Evolutionary conservation across 2,797 vertebrate species (phyloP).

Genomic region (Caiman crocodilus): DNA sequence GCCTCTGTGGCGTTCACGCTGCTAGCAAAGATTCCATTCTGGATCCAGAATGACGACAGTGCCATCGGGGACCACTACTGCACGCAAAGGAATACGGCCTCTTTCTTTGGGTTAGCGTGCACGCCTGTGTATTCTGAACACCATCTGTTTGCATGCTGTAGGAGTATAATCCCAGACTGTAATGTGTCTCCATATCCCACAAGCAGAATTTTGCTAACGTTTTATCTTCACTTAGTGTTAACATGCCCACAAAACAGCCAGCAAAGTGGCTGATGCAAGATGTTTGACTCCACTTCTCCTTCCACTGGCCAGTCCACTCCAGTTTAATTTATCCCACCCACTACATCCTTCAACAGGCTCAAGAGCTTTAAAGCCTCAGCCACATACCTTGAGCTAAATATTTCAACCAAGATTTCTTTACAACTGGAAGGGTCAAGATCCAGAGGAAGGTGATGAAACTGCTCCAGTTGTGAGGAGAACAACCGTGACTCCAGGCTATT

Average conservation of each 20-base stretch:
- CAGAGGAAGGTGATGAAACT: neutral
- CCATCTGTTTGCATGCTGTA: neutral
- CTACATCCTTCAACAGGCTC: neutral
- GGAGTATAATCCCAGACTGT: neutral
- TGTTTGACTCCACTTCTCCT: neutral
- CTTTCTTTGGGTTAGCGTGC: neutral
- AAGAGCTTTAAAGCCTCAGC: neutral
- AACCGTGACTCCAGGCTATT: neutral
- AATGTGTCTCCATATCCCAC: neutral
- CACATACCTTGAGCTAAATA: fast-evolving
- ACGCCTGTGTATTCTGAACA: neutral
- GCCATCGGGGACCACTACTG: neutral
- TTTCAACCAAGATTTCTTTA: fast-evolving
- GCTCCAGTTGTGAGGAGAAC: neutral
- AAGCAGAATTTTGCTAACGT: neutral
- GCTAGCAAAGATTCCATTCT: too few species aligned
- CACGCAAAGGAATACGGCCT: neutral
- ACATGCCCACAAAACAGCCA: neutral
- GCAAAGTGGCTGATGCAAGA: neutral
- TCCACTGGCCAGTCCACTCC: neutral
- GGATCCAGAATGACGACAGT: too few species aligned
- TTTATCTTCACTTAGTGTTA: neutral
- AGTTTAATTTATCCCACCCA: neutral
- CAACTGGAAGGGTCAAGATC: neutral
- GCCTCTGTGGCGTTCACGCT: neutral